Evolutionary conservation across 1,140 invertebrate species (phyloP).

Genomic region (Ostrea denselamellosa): DNA sequence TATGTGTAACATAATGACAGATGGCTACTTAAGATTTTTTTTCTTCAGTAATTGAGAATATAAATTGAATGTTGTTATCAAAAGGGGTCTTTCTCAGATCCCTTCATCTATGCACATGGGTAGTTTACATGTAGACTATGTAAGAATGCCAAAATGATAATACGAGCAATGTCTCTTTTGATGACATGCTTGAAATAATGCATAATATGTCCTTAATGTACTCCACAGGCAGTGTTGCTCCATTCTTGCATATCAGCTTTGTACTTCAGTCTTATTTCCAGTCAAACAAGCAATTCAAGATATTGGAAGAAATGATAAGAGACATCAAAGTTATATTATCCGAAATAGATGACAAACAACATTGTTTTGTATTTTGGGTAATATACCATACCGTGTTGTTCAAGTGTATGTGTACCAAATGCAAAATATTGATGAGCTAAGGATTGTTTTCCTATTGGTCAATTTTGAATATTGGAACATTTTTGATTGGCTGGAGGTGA

Average conservation of each 20-base stretch:
- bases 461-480: background rate
- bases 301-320: background rate
- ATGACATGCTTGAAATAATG: slow-evolving; percentile 1
- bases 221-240: background rate
- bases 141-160: slow-evolving; percentile 1
- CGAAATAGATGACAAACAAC: background rate
- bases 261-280: background rate
- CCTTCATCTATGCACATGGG: slow-evolving; percentile 4
- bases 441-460: background rate
- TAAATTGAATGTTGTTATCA: background rate
- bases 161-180: slow-evolving; percentile 2
- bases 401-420: no score
- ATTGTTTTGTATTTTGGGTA: background rate
- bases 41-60: background rate
- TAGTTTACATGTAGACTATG: background rate
- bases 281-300: background rate
- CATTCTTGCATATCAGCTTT: slow-evolving; percentile 14
- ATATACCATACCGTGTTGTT: no score
- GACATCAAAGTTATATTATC: background rate
- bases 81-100: background rate
- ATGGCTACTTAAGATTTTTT: background rate
- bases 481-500: slow-evolving; percentile 16
- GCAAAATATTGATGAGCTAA: background rate
- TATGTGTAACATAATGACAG: background rate
- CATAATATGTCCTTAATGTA: slow-evolving; percentile 21